phyloP scores from a whole-genome alignment of 2,888 invertebrate species.

The Tipula vernalis region DNA sequence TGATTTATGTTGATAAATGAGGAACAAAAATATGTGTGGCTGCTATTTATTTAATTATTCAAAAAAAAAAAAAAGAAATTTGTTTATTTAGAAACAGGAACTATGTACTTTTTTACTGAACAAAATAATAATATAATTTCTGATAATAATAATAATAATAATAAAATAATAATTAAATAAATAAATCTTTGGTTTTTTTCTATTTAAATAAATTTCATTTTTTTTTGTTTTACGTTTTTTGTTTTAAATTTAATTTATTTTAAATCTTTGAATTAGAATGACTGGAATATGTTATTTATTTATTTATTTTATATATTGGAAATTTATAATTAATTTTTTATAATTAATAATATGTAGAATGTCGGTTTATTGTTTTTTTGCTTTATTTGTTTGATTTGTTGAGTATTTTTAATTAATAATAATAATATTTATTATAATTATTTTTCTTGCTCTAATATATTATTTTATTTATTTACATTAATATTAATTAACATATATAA shows the following conservation, averaged over 20 bases:
- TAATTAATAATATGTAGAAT: background rate
- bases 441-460: background rate
- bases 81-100: background rate
- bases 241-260: constrained; percentile 7
- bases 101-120: background rate
- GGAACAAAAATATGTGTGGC: background rate
- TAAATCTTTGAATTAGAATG: constrained; percentile 9
- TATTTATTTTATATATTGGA: background rate
- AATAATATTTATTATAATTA: background rate
- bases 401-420: background rate
- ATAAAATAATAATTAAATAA: background rate
- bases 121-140: background rate
- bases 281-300: constrained; percentile 8
- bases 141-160: background rate
- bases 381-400: background rate
- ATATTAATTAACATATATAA: background rate
- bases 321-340: background rate
- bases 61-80: background rate
- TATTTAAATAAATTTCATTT: background rate
- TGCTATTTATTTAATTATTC: background rate
- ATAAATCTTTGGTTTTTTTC: constrained; percentile 7
- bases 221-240: background rate
- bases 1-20: background rate
- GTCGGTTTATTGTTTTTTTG: background rate
- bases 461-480: background rate